A percentile compares a stretch with the other conserved stretches of the same genome.
These are phyloP conservation scores for Hippocampus abdominalis DNA, from an alignment of 2,113 vertebrate genomes.

Conservation along the genomic window DNA sequence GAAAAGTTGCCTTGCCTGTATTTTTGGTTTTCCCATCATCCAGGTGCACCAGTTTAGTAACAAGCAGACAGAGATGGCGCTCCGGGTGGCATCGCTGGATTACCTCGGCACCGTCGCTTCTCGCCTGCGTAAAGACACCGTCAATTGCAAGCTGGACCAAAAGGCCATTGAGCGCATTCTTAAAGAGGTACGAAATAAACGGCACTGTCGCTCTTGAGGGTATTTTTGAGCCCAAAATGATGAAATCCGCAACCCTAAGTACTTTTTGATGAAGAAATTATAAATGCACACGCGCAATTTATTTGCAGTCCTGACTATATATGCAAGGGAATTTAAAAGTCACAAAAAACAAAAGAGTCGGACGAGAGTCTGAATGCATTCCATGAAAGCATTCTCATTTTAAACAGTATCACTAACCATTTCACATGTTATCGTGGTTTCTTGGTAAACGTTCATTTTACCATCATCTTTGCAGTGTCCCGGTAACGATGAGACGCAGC, in stretches of 20 bases:
- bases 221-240: background rate
- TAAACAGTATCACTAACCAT: background rate
- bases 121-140: constrained; percentile 90
- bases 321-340: no score
- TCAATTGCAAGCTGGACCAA: constrained; percentile 96
- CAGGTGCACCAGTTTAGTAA: constrained; percentile 99
- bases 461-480: constrained; percentile 40
- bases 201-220: background rate
- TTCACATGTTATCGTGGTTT: background rate
- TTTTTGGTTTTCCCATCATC: background rate
- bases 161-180: constrained; percentile 90
- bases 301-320: no score
- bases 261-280: no score
- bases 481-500: constrained; percentile 86
- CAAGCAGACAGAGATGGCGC: constrained; percentile 98
- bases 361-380: no score
- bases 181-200: constrained; percentile 75
- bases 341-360: no score
- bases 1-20: no score
- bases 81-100: constrained; percentile 95
- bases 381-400: background rate
- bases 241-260: no score
- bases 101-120: constrained; percentile 97
- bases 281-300: no score
- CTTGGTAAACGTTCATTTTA: background rate